Evolutionary conservation across 1,140 invertebrate species (phyloP), one percentile per base, ranked within the genome.

Genomic region (Tachypleus tridentatus): DNA sequence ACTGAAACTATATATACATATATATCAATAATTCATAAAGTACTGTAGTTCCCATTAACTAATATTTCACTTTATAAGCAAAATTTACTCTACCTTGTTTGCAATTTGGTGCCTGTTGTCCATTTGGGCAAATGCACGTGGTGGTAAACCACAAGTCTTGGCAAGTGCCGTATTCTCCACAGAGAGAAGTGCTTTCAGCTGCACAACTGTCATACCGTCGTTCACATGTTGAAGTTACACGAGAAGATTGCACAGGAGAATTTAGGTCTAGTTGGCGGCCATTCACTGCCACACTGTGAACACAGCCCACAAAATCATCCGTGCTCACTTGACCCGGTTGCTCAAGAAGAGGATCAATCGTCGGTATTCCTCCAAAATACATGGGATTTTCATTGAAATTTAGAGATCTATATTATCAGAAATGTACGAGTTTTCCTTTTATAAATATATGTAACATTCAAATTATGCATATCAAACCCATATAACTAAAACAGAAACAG

Each of bases 251-350:
- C 1, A 92, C 67, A 0, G 91, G 88, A 70, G 82, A 84, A 29
- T 86, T 87, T 60, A 94, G 75, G 73, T 94, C 93, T 3, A 94
- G 72, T 1, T 82, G 76, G 8, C 88, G 80, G 6, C 91, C 91
- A 73, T 94, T 94, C 51, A 97, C 84, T 0, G 86, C 84, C 1
- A 96, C 86, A 67, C 89, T 91, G 71, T 95, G 89, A 61, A 97
- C 82, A 72, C 94, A 97, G 3, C 94, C 94, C 51, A 96, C 85
- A 61, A 97, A 86, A 75, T 97, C 93, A 73, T 96, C 91, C 0
- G 91, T 88, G 67, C 86, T 85, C 49, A 97, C 84, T 79, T 95
- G 91, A 1, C 88, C 90, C 0, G 88, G 87, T 62, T 89, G 81
- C 75, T 93, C 88, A 6, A 94, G 75, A 0, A 95, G 84, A 2